Evolutionary conservation across 2,888 invertebrate genomes (phyloP).

Genomic region (Calliphora vomitoria): DNA sequence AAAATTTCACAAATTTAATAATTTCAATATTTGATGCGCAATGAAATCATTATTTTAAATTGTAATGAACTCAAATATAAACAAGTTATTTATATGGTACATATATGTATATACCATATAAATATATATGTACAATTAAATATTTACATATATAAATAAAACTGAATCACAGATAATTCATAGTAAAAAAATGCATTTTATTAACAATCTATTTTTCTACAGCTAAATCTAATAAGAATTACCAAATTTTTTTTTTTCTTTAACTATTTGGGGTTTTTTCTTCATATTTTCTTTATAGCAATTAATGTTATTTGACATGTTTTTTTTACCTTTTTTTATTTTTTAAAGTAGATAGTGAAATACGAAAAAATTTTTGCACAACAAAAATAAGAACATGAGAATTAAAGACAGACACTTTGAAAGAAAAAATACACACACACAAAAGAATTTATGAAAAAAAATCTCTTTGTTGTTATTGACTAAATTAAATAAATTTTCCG

Average conservation of each 20-base stretch:
- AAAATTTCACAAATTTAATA: constrained; percentile 21
- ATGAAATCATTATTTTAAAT: constrained; percentile 39
- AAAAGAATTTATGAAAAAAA: constrained; percentile 51
- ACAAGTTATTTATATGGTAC: constrained; percentile 29
- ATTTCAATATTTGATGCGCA: constrained; percentile 10
- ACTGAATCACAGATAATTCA: constrained; percentile 41
- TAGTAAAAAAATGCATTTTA: constrained; percentile 18
- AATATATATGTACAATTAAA: constrained; percentile 22
- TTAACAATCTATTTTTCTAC: background rate
- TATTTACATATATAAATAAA: constrained; percentile 10
- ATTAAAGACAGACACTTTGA: constrained; percentile 36
- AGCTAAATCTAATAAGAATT: constrained; percentile 13
- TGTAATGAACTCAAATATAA: constrained; percentile 17
- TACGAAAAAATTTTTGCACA: constrained; percentile 52
- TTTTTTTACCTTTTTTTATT: constrained; percentile 48
- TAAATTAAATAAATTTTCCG: constrained; percentile 56
- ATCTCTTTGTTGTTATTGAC: constrained; percentile 61
- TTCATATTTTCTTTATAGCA: background rate
- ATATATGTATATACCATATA: background rate
- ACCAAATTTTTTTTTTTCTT: background rate
- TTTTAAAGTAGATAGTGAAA: constrained; percentile 22
- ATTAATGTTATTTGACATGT: constrained; percentile 13
- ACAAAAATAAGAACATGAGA: constrained; percentile 57
- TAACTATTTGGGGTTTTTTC: background rate
- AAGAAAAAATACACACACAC: constrained; percentile 52